These are phyloP conservation scores for Etia nguti DNA, from an alignment of 2,113 vertebrate species.

Conservation along the genomic window DNA sequence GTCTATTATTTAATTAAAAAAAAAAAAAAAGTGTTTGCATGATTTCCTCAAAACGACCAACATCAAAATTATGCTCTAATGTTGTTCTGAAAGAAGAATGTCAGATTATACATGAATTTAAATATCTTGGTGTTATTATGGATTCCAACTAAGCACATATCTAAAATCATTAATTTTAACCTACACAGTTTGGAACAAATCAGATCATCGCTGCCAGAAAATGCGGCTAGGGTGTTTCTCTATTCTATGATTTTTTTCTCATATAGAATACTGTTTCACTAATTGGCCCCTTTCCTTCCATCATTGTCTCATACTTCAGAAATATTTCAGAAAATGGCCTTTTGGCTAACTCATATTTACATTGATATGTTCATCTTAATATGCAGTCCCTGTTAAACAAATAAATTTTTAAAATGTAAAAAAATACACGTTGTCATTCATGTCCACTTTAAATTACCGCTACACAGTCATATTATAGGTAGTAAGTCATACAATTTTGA, in stretches of 20 bases:
- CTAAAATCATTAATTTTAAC: background rate
- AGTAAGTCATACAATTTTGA: background rate
- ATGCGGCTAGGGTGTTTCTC: background rate
- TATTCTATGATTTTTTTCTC: background rate
- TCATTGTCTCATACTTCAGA: background rate
- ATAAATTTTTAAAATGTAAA: background rate
- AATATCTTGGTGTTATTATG: background rate
- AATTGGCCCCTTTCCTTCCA: background rate
- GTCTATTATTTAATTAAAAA: background rate
- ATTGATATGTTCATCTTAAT: background rate
- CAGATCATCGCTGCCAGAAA: background rate
- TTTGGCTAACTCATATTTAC: background rate
- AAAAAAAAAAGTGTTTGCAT: background rate
- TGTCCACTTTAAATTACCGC: background rate
- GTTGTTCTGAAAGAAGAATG: background rate
- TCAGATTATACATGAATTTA: background rate
- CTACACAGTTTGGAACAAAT: background rate
- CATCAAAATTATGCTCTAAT: background rate
- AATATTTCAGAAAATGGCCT: background rate
- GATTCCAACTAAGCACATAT: background rate
- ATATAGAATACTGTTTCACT: background rate
- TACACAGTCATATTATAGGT: background rate
- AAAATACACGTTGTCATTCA: background rate
- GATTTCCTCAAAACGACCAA: background rate
- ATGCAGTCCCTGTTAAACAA: background rate